phyloP scores from a whole-genome alignment of 2,113 vertebrate species.

The Colius striatus region DNA sequence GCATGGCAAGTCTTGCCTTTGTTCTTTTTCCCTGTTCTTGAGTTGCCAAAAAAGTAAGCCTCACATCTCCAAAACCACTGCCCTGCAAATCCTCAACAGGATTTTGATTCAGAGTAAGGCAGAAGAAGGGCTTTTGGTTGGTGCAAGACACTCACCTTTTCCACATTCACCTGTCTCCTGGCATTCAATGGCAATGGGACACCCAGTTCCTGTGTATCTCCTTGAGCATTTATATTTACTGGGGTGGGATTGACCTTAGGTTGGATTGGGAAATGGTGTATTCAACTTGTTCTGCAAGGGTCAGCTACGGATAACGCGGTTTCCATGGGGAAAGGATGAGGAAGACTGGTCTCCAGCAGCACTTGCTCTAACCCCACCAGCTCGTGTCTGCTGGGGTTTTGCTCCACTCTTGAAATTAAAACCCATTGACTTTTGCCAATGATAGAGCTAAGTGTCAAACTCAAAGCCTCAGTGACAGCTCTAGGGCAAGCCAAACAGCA shows the following conservation, averaged over 20 bases:
- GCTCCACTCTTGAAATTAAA: neutral
- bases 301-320: neutral
- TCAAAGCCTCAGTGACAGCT: neutral
- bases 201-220: fast-evolving
- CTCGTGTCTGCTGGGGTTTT: neutral
- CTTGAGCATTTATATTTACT: neutral
- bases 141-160: neutral
- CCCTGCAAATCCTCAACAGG: neutral
- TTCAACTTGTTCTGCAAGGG: neutral
- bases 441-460: neutral
- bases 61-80: neutral
- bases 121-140: neutral
- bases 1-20: neutral
- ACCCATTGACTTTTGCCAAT: neutral
- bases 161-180: neutral
- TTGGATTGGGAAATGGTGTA: neutral
- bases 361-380: neutral
- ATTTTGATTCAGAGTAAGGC: neutral
- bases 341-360: neutral
- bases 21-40: neutral
- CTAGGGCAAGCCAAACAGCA: neutral
- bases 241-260: neutral
- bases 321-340: neutral
- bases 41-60: neutral
- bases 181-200: neutral